These are phyloP conservation scores for Chromis chromis DNA, from an alignment of 2,797 vertebrate species.

Conservation along the genomic window DNA sequence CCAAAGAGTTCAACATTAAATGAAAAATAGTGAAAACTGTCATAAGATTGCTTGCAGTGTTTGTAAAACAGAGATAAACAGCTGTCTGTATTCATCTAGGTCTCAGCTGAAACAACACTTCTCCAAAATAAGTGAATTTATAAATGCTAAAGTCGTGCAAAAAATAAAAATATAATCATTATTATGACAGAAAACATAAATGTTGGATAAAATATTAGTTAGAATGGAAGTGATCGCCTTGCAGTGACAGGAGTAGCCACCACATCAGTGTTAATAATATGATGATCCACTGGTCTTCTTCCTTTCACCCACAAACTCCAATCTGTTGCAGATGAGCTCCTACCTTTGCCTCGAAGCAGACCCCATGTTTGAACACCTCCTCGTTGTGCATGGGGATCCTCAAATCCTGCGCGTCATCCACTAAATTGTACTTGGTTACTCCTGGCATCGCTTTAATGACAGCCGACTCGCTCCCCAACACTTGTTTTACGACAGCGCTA, in stretches of 20 bases:
- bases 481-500: slow-evolving; percentile 67
- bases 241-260: not conserved
- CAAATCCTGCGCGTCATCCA: slow-evolving; percentile 93
- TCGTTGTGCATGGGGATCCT: slow-evolving; percentile 96
- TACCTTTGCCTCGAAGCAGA: slow-evolving; percentile 98
- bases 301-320: slow-evolving; percentile 28
- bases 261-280: not conserved
- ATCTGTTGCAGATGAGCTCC: slow-evolving; percentile 56
- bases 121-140: not conserved
- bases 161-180: not conserved
- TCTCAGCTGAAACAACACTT: not conserved
- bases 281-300: not conserved
- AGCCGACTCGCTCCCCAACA: slow-evolving; percentile 34
- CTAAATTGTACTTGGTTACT: slow-evolving; percentile 95
- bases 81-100: not conserved
- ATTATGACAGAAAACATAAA: not conserved
- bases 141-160: slow-evolving; percentile 9
- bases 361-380: slow-evolving; percentile 95
- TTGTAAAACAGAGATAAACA: not conserved
- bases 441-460: slow-evolving; percentile 86
- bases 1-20: not conserved
- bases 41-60: not conserved
- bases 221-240: not conserved
- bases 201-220: not conserved
- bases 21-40: not conserved